phyloP scores from a whole-genome alignment of 2,797 vertebrate genomes.

The Sylvilagus floridanus region DNA sequence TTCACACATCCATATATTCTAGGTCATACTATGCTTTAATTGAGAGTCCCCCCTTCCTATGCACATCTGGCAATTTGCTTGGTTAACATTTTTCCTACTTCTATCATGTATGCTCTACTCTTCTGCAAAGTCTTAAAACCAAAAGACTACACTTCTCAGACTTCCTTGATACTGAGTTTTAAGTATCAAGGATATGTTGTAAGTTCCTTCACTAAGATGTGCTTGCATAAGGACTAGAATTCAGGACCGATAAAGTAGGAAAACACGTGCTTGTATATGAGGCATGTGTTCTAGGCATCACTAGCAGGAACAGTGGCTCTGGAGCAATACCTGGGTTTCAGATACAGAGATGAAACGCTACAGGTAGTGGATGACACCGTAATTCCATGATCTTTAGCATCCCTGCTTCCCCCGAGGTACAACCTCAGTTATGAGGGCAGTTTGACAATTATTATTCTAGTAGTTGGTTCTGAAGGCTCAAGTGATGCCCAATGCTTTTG shows the following conservation, averaged over 20 bases:
- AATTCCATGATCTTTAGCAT: too few species aligned
- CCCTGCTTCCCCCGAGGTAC: too few species aligned
- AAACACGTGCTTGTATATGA: not conserved
- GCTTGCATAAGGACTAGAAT: not conserved
- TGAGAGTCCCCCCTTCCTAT: not conserved
- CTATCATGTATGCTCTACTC: not conserved
- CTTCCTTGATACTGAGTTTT: not conserved
- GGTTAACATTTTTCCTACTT: not conserved
- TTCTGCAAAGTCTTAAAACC: not conserved
- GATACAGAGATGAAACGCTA: not conserved
- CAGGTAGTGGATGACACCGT: not conserved
- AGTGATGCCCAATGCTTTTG: not conserved
- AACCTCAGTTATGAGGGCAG: not conserved
- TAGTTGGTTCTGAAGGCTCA: not conserved
- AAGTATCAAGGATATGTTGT: not conserved
- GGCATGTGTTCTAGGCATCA: not conserved
- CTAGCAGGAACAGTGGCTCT: not conserved
- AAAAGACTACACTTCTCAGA: not conserved
- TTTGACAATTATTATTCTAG: not conserved
- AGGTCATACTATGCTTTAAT: not conserved
- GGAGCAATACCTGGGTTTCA: not conserved
- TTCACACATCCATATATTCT: not conserved
- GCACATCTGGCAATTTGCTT: not conserved
- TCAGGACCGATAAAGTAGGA: not conserved
- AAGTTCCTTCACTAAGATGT: not conserved